Evolutionary conservation across 2,888 invertebrate genomes (phyloP), one percentile per base, ranked within the genome.

Genomic region (Podotricha telesiphe): DNA sequence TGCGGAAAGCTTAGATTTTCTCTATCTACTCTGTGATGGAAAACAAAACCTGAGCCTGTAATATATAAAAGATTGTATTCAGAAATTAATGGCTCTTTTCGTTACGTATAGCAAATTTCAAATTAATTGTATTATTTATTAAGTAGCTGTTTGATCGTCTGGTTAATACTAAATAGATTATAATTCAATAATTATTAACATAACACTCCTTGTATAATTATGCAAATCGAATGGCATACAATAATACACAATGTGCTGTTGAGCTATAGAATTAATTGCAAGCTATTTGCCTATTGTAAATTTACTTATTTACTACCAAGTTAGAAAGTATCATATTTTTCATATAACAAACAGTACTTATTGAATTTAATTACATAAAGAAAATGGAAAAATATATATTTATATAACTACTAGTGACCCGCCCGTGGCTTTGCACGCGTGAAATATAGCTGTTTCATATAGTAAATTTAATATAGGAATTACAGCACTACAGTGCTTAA

Each of bases 181-280:
- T 42, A 59, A 59, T 59, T 45, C 42, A 59, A 42, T 45, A 59
- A 59, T 45, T 42, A 22, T 45, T n/a, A 22, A 45, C 42, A 42
- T 42, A 59, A 59, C 45, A 59, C 22, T 59, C 59, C 45, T 59
- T 59, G 59, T 45, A 59, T 59, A 45, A 59, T 59, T 45, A 59
- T 59, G 59, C 59, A 59, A 59, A 59, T 59, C 59, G n/a, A 42
- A 45, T 59, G 22, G 22, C n/a, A 59, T 22, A 59, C 42, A 42
- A 59, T 59, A 59, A 45, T 45, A 42, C 11, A 22, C 59, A 59
- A 42, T 45, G 45, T 22, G 22, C 42, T 59, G 59, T 22, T 45
- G 59, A 59, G 22, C 42, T n/a, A 22, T 20, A 13, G 20, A 58
- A 58, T 58, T 58, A 59, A 22, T 59, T 22, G 20, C 22, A 42